These are phyloP conservation scores for Oryzias javanicus DNA, from an alignment of 2,113 vertebrate species.

Conservation along the genomic window DNA sequence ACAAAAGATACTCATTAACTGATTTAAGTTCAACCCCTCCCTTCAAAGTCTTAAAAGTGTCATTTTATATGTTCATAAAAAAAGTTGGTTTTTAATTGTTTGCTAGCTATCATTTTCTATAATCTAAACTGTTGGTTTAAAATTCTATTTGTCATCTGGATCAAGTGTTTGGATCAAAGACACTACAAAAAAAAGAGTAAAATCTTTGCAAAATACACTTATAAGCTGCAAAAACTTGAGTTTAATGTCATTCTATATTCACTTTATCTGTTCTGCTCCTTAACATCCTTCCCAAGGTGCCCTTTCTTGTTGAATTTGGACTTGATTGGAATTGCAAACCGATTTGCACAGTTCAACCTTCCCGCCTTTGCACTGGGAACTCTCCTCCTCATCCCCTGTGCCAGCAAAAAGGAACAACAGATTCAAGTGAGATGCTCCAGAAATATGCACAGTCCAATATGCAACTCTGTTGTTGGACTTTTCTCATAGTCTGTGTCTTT, in stretches of 20 bases:
- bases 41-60: too few relatives aligned
- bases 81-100: too few relatives aligned
- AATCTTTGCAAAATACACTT: too few relatives aligned
- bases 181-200: too few relatives aligned
- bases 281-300: slow-evolving; percentile 75
- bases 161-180: too few relatives aligned
- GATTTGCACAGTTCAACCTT: slow-evolving; percentile 86
- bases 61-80: too few relatives aligned
- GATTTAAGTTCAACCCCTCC: not conserved
- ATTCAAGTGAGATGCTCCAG: slow-evolving; percentile 78
- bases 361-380: slow-evolving; percentile 87
- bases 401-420: slow-evolving; percentile 82
- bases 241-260: too few relatives aligned
- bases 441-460: not conserved
- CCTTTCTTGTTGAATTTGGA: slow-evolving; percentile 89
- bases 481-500: not conserved
- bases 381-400: slow-evolving; percentile 86
- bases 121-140: too few relatives aligned
- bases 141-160: too few relatives aligned
- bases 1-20: not conserved
- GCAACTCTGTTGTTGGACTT: not conserved
- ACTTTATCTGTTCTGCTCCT: not conserved
- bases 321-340: slow-evolving; percentile 85
- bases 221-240: too few relatives aligned
- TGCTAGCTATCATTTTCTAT: too few relatives aligned